Base-by-base conservation (phyloP, 2,113 vertebrate species). In the Megaleporinus macrocephalus region DNA sequence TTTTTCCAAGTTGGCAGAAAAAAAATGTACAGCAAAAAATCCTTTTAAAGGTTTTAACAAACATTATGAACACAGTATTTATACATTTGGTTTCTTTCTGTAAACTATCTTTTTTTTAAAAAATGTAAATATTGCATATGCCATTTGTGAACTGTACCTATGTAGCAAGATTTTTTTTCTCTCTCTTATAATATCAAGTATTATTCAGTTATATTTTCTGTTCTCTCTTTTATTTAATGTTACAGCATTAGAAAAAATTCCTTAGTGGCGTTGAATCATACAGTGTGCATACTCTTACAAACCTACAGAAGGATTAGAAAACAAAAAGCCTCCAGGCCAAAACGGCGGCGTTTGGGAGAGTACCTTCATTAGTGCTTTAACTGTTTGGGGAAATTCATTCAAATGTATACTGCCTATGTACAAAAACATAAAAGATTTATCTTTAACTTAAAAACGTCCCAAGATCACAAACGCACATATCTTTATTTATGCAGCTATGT, bases 51-150 rank as follows among this genome's bases (percentile, higher is more conserved):
- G 86, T 90, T 95, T 95, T 95, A 95, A 94, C 95, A 97, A 97
- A 96, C 93, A 90, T 92, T 96, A 96, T 95, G 88, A 93, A 94
- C 89, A 89, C 77, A 90, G 81, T 94, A 94, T 96, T 96, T 97
- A 95, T 94, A 97, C 95, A 96, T 98, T 97, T 98, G 96, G 97
- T 99, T 97, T 92, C 88, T 93, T 95, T 96, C 94, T 97, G 97
- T 98, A 97, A 99, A 98, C 96, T 96, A 97, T 96, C 93, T 68
- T 92, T 76, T 92, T 76, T 57, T 88, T 84, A 86, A 95, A 96
- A 94, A 94, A 95, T 95, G 94, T 97, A 96, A 95, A 96, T 98
- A 97, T 98, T 99, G 97, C 96, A 99, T 99, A 97, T 95, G 95
- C 96, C 95, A 94, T 94, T 93, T 93, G 92, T 94, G 91, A 95